Evolutionary conservation across 1,140 invertebrate genomes (phyloP).

Genomic region (Drosophila kurseongensis): DNA sequence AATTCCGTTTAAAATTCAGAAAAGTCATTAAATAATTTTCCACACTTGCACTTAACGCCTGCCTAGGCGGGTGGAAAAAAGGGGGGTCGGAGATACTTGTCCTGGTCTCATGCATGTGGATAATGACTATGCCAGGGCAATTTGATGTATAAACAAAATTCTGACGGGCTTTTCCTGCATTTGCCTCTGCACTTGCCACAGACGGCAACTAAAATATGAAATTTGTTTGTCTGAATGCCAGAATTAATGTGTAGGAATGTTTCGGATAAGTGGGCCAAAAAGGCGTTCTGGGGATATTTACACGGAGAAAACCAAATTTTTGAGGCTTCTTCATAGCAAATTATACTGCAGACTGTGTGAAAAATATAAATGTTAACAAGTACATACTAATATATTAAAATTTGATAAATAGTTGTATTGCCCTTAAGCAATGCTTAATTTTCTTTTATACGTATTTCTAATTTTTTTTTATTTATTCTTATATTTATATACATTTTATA

Average conservation of each 20-base stretch:
- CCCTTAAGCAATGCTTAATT: too few relatives aligned
- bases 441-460: too few relatives aligned
- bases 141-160: slow-evolving; percentile 69
- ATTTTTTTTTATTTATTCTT: too few relatives aligned
- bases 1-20: slow-evolving; percentile 83
- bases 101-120: slow-evolving; percentile 31
- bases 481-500: too few relatives aligned
- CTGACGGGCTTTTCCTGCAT: slow-evolving; percentile 24
- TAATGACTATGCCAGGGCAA: slow-evolving; percentile 51
- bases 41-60: slow-evolving; percentile 78
- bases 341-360: too few relatives aligned
- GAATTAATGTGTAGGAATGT: slow-evolving; percentile 24
- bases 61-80: slow-evolving; percentile 13
- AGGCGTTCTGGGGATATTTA: slow-evolving; percentile 18
- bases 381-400: too few relatives aligned
- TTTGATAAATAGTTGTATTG: too few relatives aligned
- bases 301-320: slow-evolving; percentile 6
- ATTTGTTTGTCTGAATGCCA: slow-evolving; percentile 47
- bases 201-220: slow-evolving; percentile 50
- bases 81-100: slow-evolving; percentile 33
- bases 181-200: slow-evolving; percentile 28
- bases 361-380: too few relatives aligned
- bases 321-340: background rate
- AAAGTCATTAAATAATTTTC: slow-evolving; percentile 84
- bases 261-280: slow-evolving; percentile 23